Percentiles rank a stretch among this genome's conserved stretches.
Evolutionary conservation across 2,888 invertebrate species (phyloP).

Genomic region (Apamea anceps): DNA sequence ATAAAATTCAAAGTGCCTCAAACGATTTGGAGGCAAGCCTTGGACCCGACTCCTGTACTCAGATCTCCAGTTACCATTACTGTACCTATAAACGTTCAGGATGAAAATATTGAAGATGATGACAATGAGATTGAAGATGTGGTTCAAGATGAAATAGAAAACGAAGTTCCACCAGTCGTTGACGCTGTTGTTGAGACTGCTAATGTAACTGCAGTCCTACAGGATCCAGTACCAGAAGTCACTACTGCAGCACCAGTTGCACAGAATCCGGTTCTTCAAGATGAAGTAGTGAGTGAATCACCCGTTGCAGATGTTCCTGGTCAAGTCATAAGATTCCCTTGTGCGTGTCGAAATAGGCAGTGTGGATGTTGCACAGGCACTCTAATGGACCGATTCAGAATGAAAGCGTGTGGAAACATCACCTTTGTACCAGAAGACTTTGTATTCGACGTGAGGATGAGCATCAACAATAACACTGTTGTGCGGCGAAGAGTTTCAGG

Average conservation of each 20-base stretch:
- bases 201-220: conserved; percentile 60
- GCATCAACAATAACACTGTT: conserved; percentile 93
- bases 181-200: conserved; percentile 59
- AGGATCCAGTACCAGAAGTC: conserved; percentile 62
- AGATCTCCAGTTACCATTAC: conserved; percentile 85
- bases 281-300: conserved; percentile 65
- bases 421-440: conserved; percentile 95
- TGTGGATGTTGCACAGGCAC: conserved; percentile 93
- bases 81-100: conserved; percentile 84
- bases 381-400: conserved; percentile 91
- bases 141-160: conserved; percentile 63
- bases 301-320: conserved; percentile 77
- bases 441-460: conserved; percentile 93
- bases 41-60: conserved; percentile 82
- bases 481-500: conserved; percentile 94
- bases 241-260: conserved; percentile 66
- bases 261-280: conserved; percentile 73
- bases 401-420: conserved; percentile 94
- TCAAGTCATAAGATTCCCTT: conserved; percentile 90
- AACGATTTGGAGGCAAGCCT: conserved; percentile 81
- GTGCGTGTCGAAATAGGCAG: conserved; percentile 91
- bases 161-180: conserved; percentile 62
- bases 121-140: conserved; percentile 65
- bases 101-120: conserved; percentile 66
- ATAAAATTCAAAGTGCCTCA: conserved; percentile 81